phyloP scores from a whole-genome alignment of 2,888 invertebrate genomes.

The Romanomermis culicivorax region DNA sequence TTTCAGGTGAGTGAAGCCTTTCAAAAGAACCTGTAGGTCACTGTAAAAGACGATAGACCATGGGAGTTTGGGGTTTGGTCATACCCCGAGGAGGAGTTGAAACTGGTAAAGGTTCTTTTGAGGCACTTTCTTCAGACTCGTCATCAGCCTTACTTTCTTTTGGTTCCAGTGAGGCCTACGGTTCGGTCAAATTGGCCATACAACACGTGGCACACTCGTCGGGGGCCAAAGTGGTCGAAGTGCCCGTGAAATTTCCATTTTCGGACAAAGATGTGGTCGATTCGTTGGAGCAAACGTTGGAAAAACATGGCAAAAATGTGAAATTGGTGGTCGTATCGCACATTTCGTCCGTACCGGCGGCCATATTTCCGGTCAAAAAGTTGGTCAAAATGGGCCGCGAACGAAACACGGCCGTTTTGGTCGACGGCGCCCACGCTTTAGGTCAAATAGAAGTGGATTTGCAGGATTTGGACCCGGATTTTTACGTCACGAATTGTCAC shows the following conservation, averaged over 20 bases:
- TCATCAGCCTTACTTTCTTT: no score
- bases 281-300: background rate
- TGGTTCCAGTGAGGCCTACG: slow-evolving; percentile 1
- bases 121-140: no score
- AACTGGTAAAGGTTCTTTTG: no score
- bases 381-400: background rate
- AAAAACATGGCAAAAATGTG: background rate
- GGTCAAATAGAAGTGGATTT: slow-evolving; percentile 1
- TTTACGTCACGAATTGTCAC: slow-evolving; percentile 1
- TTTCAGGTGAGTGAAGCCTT: background rate
- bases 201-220: background rate
- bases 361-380: background rate
- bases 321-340: slow-evolving; percentile 5
- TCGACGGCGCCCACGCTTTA: slow-evolving; percentile 5
- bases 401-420: background rate
- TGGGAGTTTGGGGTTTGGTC: background rate
- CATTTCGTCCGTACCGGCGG: slow-evolving; percentile 3
- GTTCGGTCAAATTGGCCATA: background rate
- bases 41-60: background rate
- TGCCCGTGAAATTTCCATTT: background rate
- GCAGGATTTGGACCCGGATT: background rate
- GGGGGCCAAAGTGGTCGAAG: background rate
- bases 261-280: background rate
- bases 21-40: background rate
- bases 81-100: no score